phyloP scores from a whole-genome alignment of 1,140 invertebrate genomes.

The Lasaia peninsularis region DNA sequence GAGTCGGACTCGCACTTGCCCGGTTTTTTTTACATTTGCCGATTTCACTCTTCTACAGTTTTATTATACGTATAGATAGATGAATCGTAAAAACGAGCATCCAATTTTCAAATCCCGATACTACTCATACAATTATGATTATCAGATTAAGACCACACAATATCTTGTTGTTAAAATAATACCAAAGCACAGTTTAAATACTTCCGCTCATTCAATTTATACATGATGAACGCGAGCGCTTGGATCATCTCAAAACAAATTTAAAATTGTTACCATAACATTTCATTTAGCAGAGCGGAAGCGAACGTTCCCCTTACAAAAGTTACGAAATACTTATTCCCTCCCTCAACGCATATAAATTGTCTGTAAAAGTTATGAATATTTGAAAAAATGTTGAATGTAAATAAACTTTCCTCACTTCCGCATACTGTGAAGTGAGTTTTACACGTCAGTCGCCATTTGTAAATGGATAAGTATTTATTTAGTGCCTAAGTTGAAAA shows the following conservation, averaged over 20 bases:
- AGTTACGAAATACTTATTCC: conserved; percentile 13
- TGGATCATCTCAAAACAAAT: conserved; percentile 45
- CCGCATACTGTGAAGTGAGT: not conserved
- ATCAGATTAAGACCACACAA: not conserved
- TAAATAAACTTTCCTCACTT: not conserved
- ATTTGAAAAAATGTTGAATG: conserved; percentile 1
- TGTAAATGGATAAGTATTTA: no score
- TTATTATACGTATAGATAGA: no score
- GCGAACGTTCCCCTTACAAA: conserved; percentile 17
- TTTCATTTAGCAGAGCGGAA: conserved; percentile 42
- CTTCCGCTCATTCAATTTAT: conserved; percentile 10
- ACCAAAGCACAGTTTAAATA: not conserved
- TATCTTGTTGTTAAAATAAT: not conserved
- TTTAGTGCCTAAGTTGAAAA: no score
- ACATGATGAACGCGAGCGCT: conserved; percentile 29
- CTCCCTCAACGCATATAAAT: not conserved
- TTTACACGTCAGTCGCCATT: no score
- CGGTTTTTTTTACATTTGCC: no score
- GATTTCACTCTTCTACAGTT: no score
- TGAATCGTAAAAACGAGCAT: no score
- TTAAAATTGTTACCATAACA: conserved; percentile 45
- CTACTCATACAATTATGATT: not conserved
- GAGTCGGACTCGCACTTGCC: no score
- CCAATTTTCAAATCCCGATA: no score
- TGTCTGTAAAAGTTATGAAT: conserved; percentile 4